phyloP scores from a whole-genome alignment of 1,140 invertebrate species.

The Eulimnadia texana region DNA sequence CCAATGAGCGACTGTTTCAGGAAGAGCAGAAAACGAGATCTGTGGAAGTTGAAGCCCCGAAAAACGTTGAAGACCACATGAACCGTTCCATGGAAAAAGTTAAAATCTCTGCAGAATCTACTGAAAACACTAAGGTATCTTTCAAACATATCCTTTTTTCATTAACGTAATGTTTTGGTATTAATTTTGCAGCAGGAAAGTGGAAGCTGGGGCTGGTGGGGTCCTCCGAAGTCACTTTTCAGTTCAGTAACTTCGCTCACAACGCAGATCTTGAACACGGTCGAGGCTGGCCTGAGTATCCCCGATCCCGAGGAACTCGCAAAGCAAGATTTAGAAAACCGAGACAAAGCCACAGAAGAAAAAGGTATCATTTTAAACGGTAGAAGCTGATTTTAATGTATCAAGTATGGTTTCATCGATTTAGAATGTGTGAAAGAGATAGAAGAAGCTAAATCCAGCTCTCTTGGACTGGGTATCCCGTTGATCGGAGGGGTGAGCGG shows the following conservation, averaged over 20 bases:
- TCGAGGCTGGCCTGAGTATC: conserved; percentile 47
- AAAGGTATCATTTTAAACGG: conserved; percentile 16
- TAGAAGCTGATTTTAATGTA: too few relatives aligned
- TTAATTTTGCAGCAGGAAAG: neutral
- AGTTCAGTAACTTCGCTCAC: conserved; percentile 54
- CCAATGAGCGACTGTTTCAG: neutral
- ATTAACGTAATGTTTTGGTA: too few relatives aligned
- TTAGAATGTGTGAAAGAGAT: too few relatives aligned
- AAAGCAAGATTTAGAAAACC: conserved; percentile 23
- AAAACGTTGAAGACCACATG: too few relatives aligned
- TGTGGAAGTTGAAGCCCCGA: too few relatives aligned
- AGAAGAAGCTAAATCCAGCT: conserved; percentile 24
- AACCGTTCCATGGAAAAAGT: too few relatives aligned
- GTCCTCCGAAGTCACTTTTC: conserved; percentile 54
- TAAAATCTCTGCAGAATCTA: too few relatives aligned
- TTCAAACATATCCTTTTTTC: too few relatives aligned
- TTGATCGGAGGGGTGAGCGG: conserved; percentile 39
- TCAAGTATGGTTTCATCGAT: too few relatives aligned
- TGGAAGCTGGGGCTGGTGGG: conserved; percentile 37
- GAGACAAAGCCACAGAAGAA: conserved; percentile 23
- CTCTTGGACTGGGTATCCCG: conserved; percentile 46
- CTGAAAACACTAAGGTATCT: too few relatives aligned
- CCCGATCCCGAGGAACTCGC: conserved; percentile 60
- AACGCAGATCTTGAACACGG: conserved; percentile 53
- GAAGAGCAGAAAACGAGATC: too few relatives aligned